These are phyloP conservation scores for Eubucco bourcierii DNA, from an alignment of 2,113 vertebrate species.

Conservation along the genomic window DNA sequence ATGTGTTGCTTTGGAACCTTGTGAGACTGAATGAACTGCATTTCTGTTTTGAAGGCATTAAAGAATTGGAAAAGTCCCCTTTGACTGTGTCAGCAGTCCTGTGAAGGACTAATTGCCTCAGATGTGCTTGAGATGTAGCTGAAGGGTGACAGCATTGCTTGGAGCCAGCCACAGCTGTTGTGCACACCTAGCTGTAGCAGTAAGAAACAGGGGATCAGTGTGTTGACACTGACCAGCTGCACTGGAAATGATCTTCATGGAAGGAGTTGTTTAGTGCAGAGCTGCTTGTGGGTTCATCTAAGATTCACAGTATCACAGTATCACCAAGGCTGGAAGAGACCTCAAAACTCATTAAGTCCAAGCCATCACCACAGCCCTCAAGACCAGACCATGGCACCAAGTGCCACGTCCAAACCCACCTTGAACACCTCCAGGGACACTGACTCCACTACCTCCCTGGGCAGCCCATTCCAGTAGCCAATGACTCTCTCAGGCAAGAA, in stretches of 20 bases:
- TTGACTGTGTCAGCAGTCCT: background rate
- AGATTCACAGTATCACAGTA: too few relatives aligned
- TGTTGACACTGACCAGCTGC: background rate
- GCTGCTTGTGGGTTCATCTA: background rate
- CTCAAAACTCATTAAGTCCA: too few relatives aligned
- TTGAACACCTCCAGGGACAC: too few relatives aligned
- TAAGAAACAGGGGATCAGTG: background rate
- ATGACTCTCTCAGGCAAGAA: too few relatives aligned
- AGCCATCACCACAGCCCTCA: too few relatives aligned
- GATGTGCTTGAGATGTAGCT: accelerated
- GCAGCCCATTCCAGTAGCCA: too few relatives aligned
- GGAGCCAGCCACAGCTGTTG: background rate
- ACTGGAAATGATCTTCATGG: background rate
- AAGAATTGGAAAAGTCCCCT: background rate
- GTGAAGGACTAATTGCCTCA: background rate
- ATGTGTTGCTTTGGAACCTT: background rate
- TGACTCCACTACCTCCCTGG: too few relatives aligned
- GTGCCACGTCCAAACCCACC: too few relatives aligned
- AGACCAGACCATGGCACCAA: too few relatives aligned
- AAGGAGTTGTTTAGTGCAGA: background rate
- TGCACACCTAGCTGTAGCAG: background rate
- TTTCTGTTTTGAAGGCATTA: background rate
- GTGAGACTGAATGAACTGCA: background rate
- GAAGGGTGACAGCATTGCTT: background rate
- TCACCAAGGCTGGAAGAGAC: too few relatives aligned